Conservation (phyloP, 2,797 vertebrate species). For the Avahi laniger region DNA sequence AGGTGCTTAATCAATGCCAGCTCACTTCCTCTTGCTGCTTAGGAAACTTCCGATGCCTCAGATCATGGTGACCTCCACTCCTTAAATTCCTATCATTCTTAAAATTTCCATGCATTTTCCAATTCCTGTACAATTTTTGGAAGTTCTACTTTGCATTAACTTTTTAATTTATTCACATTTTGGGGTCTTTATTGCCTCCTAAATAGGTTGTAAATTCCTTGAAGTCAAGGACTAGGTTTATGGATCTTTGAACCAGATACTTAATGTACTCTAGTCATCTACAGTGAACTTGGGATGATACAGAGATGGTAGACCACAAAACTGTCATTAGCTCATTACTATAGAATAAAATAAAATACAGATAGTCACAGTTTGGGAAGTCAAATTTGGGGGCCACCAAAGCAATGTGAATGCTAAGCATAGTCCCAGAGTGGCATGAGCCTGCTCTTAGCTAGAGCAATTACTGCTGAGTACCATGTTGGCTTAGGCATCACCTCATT, state of each 20-base stretch:
- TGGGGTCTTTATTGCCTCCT: background rate
- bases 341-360: background rate
- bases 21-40: background rate
- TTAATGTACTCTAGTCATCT: background rate
- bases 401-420: background rate
- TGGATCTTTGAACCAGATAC: background rate
- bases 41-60: background rate
- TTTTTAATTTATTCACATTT: background rate
- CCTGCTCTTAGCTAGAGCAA: background rate
- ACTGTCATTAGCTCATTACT: background rate
- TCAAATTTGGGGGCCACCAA: background rate
- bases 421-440: no score
- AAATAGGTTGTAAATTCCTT: background rate
- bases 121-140: background rate
- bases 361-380: background rate
- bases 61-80: background rate
- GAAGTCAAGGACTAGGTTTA: slow-evolving; percentile 13
- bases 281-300: background rate
- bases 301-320: background rate
- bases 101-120: background rate
- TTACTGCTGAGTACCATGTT: background rate
- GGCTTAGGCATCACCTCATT: background rate
- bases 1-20: background rate
- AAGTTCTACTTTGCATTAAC: background rate
- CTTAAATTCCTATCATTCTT: background rate